These are phyloP conservation scores for Corella eumyota DNA, from an alignment of 23 tunicate species.

Conservation along the genomic window DNA sequence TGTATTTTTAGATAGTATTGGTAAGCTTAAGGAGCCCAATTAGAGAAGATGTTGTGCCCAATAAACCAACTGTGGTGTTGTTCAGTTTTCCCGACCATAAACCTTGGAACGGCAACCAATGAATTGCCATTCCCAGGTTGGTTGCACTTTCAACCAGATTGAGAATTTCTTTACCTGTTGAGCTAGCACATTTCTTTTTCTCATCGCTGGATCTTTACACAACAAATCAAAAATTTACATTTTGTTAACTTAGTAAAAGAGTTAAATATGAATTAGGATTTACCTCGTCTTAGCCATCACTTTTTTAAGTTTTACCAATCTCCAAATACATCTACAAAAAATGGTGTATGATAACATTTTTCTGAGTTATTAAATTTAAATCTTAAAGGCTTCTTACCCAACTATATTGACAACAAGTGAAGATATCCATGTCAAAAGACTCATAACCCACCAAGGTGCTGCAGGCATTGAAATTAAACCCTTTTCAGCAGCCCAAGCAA, in stretches of 20 bases:
- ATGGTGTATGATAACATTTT: too few relatives aligned
- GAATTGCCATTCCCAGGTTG: conserved; percentile 59
- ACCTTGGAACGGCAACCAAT: conserved; percentile 43
- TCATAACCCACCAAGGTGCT: conserved; percentile 39
- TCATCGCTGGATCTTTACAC: neutral
- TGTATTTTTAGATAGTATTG: too few relatives aligned
- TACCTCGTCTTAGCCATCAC: too few relatives aligned
- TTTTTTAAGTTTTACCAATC: too few relatives aligned
- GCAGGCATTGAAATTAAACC: conserved; percentile 22
- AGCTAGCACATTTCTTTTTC: neutral
- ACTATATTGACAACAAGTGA: conserved; percentile 27
- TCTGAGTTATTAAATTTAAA: too few relatives aligned
- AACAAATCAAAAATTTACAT: too few relatives aligned
- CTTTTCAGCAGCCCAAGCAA: conserved; percentile 70
- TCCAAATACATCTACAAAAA: too few relatives aligned
- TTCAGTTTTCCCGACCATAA: conserved; percentile 40
- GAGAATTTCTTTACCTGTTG: conserved; percentile 13
- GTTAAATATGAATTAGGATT: too few relatives aligned
- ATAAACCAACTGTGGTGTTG: conserved; percentile 26
- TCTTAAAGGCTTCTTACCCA: too few relatives aligned
- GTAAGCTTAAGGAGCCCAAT: too few relatives aligned
- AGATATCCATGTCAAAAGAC: conserved; percentile 33
- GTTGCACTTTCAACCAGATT: conserved; percentile 26
- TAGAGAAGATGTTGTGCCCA: conserved; percentile 24
- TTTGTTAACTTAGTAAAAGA: too few relatives aligned